Conservation (phyloP, 2,113 vertebrate species). For the Hypanus sabinus region DNA sequence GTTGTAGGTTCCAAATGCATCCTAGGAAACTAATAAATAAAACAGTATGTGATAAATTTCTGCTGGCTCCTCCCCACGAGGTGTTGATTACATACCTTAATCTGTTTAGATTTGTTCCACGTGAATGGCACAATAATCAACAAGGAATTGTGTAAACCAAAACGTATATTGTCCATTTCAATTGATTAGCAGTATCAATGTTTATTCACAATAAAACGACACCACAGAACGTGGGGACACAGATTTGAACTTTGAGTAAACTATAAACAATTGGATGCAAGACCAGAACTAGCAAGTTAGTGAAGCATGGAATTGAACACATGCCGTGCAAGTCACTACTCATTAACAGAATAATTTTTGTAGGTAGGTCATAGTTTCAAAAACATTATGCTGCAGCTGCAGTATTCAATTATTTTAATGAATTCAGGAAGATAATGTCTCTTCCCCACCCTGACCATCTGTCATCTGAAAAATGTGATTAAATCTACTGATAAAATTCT, state of each 20-base stretch:
- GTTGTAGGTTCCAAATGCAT: slow-evolving; percentile 10
- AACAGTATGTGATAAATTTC: not conserved
- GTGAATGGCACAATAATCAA: not conserved
- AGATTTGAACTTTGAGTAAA: not conserved
- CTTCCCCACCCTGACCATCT: not conserved
- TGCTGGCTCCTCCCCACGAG: not conserved
- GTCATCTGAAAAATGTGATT: no score
- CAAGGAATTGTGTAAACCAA: not conserved
- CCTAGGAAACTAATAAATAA: slow-evolving; percentile 30
- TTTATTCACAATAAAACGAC: not conserved
- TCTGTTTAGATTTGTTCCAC: not conserved
- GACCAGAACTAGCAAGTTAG: not conserved
- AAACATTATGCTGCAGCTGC: not conserved
- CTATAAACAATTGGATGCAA: not conserved
- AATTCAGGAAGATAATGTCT: not conserved
- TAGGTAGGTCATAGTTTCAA: not conserved
- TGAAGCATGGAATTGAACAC: not conserved
- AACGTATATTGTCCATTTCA: slow-evolving; percentile 2
- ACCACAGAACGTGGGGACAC: not conserved
- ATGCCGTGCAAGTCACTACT: not conserved
- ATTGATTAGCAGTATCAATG: slow-evolving; percentile 10
- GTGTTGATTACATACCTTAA: not conserved
- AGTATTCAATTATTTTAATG: slow-evolving; percentile 13
- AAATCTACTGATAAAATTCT: no score
- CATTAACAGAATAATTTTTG: not conserved